Evolutionary conservation across 2,113 vertebrate species (phyloP).

Genomic region (Pluvialis apricaria): DNA sequence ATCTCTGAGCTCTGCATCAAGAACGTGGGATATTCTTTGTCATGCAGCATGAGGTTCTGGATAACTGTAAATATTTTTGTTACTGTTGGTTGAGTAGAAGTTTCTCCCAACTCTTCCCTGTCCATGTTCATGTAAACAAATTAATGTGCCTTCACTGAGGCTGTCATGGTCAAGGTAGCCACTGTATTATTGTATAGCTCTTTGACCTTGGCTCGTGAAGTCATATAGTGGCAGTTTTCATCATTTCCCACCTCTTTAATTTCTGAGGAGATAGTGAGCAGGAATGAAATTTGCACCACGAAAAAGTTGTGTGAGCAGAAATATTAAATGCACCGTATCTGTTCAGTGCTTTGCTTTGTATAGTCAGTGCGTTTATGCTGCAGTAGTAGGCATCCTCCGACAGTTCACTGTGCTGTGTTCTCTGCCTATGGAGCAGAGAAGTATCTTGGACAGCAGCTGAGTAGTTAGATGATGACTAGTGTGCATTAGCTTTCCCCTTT

Average conservation of each 20-base stretch:
- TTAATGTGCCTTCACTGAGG: background rate
- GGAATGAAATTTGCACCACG: background rate
- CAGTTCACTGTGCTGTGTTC: background rate
- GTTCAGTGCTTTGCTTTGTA: background rate
- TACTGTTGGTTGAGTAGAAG: background rate
- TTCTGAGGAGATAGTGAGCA: background rate
- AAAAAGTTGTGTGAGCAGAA: background rate
- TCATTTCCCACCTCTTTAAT: background rate
- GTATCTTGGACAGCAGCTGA: background rate
- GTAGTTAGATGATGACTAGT: background rate
- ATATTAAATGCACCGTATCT: background rate
- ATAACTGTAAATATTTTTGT: background rate
- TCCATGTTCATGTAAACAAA: background rate
- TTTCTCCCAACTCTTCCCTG: background rate
- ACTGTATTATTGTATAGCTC: background rate
- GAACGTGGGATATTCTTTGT: background rate
- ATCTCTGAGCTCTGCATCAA: background rate
- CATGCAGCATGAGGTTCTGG: background rate
- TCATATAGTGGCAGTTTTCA: background rate
- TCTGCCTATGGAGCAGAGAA: background rate
- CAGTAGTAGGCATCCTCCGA: background rate
- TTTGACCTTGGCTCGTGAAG: background rate
- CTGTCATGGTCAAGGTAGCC: background rate
- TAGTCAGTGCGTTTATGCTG: background rate
- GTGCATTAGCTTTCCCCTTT: background rate